Percentiles rank a stretch among this genome's conserved stretches.
Conservation (phyloP, 2,888 invertebrate species). For the Athalia rosae region DNA sequence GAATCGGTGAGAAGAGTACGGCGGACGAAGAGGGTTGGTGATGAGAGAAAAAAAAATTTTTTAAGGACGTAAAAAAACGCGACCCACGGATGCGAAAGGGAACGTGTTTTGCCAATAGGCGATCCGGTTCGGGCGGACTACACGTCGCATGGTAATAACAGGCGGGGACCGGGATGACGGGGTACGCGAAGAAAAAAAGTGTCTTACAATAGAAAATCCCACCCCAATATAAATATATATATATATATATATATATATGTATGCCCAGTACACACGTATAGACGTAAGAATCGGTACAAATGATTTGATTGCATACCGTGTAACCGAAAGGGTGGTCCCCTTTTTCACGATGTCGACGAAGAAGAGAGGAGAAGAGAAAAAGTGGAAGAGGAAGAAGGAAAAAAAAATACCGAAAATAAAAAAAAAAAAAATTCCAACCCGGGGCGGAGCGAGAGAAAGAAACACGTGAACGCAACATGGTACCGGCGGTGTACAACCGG, state of each 20-base stretch:
- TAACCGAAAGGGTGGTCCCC: slow-evolving; percentile 39
- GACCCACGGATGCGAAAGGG: slow-evolving; percentile 51
- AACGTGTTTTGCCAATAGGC: slow-evolving; percentile 48
- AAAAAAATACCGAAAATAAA: slow-evolving; percentile 6
- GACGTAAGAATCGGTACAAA: slow-evolving; percentile 55
- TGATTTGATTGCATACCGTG: slow-evolving; percentile 65
- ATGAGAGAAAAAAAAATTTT: slow-evolving; percentile 47
- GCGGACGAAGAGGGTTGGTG: background rate
- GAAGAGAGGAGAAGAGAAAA: slow-evolving; percentile 32
- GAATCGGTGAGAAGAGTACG: background rate
- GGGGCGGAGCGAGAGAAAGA: slow-evolving; percentile 45
- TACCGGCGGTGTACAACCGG: slow-evolving; percentile 43
- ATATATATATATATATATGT: background rate
- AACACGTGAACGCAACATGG: slow-evolving; percentile 45
- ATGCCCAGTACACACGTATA: too few species aligned
- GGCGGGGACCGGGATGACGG: slow-evolving; percentile 12
- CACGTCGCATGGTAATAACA: slow-evolving; percentile 26
- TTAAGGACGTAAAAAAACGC: slow-evolving; percentile 49
- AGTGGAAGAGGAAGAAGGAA: slow-evolving; percentile 42
- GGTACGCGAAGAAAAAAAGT: slow-evolving; percentile 8
- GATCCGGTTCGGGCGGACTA: slow-evolving; percentile 16
- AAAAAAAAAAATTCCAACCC: too few species aligned
- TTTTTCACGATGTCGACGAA: slow-evolving; percentile 16
- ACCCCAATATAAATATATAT: slow-evolving; percentile 55
- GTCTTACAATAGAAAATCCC: slow-evolving; percentile 55